phyloP scores from a whole-genome alignment of 2,888 invertebrate species.

The Cataglyphis rosenhaueri region DNA sequence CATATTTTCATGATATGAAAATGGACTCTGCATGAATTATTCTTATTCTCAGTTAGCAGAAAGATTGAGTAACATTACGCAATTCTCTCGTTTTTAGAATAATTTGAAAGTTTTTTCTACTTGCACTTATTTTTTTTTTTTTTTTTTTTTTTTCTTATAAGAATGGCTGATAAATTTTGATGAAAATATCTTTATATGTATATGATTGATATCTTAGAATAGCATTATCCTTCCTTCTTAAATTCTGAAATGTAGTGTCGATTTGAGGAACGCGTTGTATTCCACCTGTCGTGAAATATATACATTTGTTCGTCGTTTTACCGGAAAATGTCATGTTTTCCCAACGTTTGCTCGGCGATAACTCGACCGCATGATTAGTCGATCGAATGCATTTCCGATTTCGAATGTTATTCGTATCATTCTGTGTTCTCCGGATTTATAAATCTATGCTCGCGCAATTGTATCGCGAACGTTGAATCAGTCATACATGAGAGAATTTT shows the following conservation, averaged over 20 bases:
- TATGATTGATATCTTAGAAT: neutral
- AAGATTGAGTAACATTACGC: neutral
- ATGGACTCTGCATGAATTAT: neutral
- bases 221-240: neutral
- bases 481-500: conserved; percentile 31
- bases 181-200: neutral
- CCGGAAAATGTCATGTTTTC: conserved; percentile 29
- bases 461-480: conserved; percentile 56
- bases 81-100: neutral
- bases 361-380: conserved; percentile 28
- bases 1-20: neutral
- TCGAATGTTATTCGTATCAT: conserved; percentile 39
- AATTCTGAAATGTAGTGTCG: neutral
- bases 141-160: neutral
- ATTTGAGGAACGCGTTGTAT: neutral
- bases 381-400: conserved; percentile 54
- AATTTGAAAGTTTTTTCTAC: neutral
- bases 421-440: conserved; percentile 50
- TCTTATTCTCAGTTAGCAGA: neutral
- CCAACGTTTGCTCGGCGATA: conserved; percentile 25
- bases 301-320: conserved; percentile 25
- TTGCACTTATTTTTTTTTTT: neutral
- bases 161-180: neutral
- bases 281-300: conserved; percentile 19
- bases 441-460: conserved; percentile 47